Evolutionary conservation across 2,797 vertebrate species (phyloP).

Genomic region (Hemibagrus guttatus): DNA sequence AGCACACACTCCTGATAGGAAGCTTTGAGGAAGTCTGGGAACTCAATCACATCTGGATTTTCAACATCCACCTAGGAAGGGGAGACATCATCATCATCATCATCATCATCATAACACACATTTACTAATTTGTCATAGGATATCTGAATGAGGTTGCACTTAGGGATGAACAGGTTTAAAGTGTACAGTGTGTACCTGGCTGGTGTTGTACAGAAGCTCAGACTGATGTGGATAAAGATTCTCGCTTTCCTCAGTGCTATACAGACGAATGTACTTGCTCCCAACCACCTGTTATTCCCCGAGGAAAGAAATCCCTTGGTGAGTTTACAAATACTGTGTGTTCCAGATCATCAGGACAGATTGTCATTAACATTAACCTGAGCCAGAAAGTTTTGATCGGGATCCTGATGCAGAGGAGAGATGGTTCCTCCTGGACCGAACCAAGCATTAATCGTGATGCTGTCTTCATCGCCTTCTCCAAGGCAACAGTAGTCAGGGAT

Average conservation of each 20-base stretch:
- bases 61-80: constrained; percentile 87
- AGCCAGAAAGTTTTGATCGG: constrained; percentile 93
- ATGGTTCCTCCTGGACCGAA: constrained; percentile 90
- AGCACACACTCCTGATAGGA: constrained; percentile 85
- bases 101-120: neutral
- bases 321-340: neutral
- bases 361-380: constrained; percentile 76
- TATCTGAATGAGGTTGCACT: too few relatives aligned
- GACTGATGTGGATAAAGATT: constrained; percentile 91
- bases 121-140: neutral
- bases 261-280: constrained; percentile 91
- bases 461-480: constrained; percentile 87
- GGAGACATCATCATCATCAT: neutral
- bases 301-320: neutral
- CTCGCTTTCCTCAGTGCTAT: constrained; percentile 81
- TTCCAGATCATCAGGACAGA: neutral
- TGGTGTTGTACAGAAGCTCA: constrained; percentile 92
- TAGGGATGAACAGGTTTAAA: neutral
- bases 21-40: constrained; percentile 83
- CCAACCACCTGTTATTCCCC: constrained; percentile 83
- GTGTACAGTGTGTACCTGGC: constrained; percentile 82
- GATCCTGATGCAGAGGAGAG: constrained; percentile 96
- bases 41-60: constrained; percentile 80
- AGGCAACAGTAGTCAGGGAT: constrained; percentile 96
- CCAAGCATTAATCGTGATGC: constrained; percentile 95